These are phyloP conservation scores for Cyclina sinensis DNA, from an alignment of 1,140 invertebrate species.

Conservation along the genomic window DNA sequence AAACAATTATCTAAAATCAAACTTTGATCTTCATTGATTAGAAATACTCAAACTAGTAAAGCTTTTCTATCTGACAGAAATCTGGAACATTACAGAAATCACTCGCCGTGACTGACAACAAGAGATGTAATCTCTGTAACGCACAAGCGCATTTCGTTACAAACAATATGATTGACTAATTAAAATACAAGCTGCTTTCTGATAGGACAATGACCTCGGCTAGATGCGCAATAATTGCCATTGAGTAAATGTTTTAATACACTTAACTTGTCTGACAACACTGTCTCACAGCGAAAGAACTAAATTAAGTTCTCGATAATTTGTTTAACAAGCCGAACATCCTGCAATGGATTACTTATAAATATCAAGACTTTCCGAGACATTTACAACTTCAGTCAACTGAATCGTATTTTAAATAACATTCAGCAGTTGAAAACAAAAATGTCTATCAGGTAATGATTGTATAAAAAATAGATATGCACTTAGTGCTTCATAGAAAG, in stretches of 20 bases:
- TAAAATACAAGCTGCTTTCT: background rate
- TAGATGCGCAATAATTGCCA: background rate
- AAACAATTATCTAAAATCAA: conserved; percentile 3
- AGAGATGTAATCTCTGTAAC: background rate
- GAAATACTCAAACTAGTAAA: background rate
- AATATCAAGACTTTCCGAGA: no score
- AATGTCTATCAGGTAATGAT: no score
- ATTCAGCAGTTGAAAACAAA: no score
- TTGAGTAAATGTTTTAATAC: no score
- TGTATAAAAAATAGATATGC: no score
- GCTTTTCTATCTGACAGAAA: background rate
- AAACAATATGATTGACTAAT: background rate
- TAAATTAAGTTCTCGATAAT: background rate
- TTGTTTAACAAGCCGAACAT: background rate
- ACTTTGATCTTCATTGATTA: background rate
- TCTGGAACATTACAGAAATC: conserved; percentile 31
- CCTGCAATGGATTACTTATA: background rate
- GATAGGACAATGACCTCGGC: background rate
- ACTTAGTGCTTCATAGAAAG: no score
- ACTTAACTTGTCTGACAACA: background rate
- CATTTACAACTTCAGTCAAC: no score
- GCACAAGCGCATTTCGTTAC: background rate
- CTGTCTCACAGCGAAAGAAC: conserved; percentile 4
- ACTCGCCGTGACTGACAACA: conserved; percentile 24
- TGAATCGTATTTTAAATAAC: no score